phyloP scores from a whole-genome alignment of 2,113 vertebrate genomes.

The Hippocampus comes region DNA sequence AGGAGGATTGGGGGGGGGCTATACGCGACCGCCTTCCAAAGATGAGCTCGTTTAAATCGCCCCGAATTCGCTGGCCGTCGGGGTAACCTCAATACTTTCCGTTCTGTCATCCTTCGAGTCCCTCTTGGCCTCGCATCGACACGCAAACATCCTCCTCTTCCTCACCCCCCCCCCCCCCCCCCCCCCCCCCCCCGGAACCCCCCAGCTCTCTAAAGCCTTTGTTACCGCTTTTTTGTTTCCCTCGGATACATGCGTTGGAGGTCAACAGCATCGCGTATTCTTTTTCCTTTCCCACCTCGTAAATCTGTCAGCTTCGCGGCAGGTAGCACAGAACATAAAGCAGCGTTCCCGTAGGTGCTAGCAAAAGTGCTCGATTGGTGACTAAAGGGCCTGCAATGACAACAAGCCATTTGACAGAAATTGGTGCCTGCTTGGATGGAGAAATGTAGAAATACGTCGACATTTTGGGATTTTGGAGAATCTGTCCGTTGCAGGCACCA shows the following conservation, averaged over 20 bases:
- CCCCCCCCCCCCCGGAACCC: conserved; percentile 1
- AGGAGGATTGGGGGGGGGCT: conserved; percentile 30
- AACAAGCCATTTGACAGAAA: background rate
- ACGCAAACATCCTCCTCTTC: conserved; percentile 24
- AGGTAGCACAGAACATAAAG: conserved; percentile 47
- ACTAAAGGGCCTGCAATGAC: background rate
- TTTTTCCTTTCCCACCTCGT: conserved; percentile 15
- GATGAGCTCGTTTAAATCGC: conserved; percentile 74
- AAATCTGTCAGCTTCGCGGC: conserved; percentile 33
- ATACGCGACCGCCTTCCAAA: conserved; percentile 71
- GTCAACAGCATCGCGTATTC: conserved; percentile 37
- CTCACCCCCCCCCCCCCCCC: background rate
- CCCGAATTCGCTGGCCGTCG: conserved; percentile 53
- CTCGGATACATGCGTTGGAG: conserved; percentile 33
- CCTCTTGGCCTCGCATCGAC: conserved; percentile 42
- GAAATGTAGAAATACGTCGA: background rate
- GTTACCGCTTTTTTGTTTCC: conserved; percentile 41
- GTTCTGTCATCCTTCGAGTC: conserved; percentile 52
- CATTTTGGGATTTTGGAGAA: too few relatives aligned
- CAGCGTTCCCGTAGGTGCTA: background rate
- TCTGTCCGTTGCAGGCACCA: too few relatives aligned
- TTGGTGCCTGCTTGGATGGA: background rate
- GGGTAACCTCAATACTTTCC: conserved; percentile 66
- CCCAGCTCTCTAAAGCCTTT: conserved; percentile 48
- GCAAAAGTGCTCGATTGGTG: background rate